Percentiles rank a stretch among this genome's conserved stretches.
phyloP scores from a whole-genome alignment of 2,113 vertebrate genomes.

The Dendropsophus ebraccatus region DNA sequence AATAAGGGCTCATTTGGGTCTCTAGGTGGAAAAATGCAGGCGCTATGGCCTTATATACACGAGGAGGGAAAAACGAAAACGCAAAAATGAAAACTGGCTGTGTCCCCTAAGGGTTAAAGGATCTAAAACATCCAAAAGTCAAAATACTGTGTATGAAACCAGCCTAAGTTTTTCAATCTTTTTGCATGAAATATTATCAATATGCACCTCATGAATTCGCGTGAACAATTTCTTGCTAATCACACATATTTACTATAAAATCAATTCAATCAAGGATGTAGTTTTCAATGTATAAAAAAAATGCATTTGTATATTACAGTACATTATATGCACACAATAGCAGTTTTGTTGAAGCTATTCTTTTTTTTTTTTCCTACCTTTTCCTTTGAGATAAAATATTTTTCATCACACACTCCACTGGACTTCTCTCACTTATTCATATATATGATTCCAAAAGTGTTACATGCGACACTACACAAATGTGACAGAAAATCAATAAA shows the following conservation, averaged over 20 bases:
- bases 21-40: no score
- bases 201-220: background rate
- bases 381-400: slow-evolving; percentile 42
- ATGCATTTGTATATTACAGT: background rate
- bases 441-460: slow-evolving; percentile 71
- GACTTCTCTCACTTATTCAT: slow-evolving; percentile 43
- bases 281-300: background rate
- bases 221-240: background rate
- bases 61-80: no score
- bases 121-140: no score
- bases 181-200: background rate
- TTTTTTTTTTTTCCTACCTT: slow-evolving; percentile 46
- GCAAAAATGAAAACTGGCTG: no score
- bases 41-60: no score
- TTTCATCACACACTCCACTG: slow-evolving; percentile 43
- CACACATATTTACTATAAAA: background rate
- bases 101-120: no score
- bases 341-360: background rate
- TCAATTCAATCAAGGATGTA: background rate
- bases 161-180: background rate
- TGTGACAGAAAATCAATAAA: slow-evolving; percentile 75
- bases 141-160: no score
- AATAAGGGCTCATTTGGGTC: no score
- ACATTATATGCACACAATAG: background rate
- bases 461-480: slow-evolving; percentile 70